These are phyloP conservation scores for Malurus elegans DNA, from an alignment of 2,113 vertebrate species.

Conservation along the genomic window DNA sequence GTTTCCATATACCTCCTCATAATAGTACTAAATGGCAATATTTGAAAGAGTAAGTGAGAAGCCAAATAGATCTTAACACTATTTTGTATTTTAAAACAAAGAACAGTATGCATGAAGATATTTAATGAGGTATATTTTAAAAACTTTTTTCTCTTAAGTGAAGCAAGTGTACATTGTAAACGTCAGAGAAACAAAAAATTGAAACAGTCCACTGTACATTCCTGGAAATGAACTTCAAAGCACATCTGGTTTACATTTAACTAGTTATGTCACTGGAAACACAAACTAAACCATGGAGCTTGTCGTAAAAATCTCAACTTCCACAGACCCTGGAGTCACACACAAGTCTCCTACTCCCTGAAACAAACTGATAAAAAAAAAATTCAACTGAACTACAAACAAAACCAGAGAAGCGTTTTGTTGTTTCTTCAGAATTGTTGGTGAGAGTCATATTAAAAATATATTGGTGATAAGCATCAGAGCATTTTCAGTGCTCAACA, in stretches of 20 bases:
- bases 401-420: not conserved
- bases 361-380: not conserved
- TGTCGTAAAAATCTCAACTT: conserved; percentile 68
- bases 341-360: not conserved
- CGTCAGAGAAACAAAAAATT: conserved; percentile 58
- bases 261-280: conserved; percentile 71
- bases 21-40: not conserved
- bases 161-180: conserved; percentile 46
- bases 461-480: not conserved
- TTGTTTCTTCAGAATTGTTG: not conserved
- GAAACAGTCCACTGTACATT: conserved; percentile 65
- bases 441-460: not conserved
- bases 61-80: not conserved
- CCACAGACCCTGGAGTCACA: conserved; percentile 28
- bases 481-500: not conserved
- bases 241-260: conserved; percentile 76
- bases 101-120: not conserved
- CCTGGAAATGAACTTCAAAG: conserved; percentile 75
- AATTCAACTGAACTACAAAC: not conserved
- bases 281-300: conserved; percentile 60
- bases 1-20: not conserved
- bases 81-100: conserved; percentile 2
- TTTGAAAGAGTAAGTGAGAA: not conserved
- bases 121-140: not conserved
- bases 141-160: conserved; percentile 3